Conservation (phyloP, 2,113 vertebrate species). For the Haemorhous mexicanus region DNA sequence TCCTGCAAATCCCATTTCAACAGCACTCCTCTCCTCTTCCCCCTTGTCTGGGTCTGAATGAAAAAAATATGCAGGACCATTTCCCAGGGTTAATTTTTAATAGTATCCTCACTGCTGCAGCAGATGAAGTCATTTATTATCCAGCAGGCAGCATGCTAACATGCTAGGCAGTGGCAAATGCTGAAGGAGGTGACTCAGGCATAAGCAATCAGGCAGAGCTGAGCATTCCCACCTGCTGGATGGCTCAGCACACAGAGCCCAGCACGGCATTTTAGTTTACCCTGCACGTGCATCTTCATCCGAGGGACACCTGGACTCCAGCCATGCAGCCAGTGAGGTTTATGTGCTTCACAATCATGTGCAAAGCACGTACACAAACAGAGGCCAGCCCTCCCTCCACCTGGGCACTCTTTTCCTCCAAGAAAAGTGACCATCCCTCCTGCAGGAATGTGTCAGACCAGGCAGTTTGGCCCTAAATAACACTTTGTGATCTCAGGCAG, state of each 20-base stretch:
- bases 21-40: background rate
- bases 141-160: slow-evolving; percentile 27
- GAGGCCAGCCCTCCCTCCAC: background rate
- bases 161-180: background rate
- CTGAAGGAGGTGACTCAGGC: slow-evolving; percentile 38
- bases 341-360: background rate
- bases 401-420: background rate
- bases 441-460: background rate
- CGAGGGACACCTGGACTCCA: background rate
- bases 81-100: slow-evolving; percentile 55
- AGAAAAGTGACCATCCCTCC: rapidly evolving
- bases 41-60: background rate
- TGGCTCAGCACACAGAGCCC: background rate
- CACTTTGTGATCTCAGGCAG: background rate
- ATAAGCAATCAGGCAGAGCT: background rate
- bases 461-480: background rate
- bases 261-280: rapidly evolving
- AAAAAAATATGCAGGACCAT: background rate
- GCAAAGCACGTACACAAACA: background rate
- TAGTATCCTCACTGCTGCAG: slow-evolving; percentile 6
- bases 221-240: background rate
- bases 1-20: slow-evolving; percentile 7
- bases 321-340: background rate
- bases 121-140: slow-evolving; percentile 33
- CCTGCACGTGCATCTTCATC: background rate